A percentile compares a stretch with the other conserved stretches of the same genome.
phyloP scores from a whole-genome alignment of 1,140 invertebrate species.

The Cyphomyrmex costatus region DNA sequence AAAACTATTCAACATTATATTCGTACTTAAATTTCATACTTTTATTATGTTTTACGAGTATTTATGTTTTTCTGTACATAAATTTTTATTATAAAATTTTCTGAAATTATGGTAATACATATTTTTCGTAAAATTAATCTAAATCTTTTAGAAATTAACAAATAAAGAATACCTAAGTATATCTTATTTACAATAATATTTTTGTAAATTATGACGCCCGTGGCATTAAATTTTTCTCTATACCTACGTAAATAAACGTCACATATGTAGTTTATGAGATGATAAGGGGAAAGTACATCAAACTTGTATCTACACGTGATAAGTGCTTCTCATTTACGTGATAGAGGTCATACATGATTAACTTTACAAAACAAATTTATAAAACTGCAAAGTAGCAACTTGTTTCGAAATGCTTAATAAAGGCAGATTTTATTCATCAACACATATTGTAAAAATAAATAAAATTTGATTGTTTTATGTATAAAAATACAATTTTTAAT shows the following conservation, averaged over 20 bases:
- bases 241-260: slow-evolving; percentile 33
- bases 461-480: background rate
- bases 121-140: no score
- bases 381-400: background rate
- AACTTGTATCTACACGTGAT: slow-evolving; percentile 37
- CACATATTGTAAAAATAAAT: background rate
- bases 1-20: background rate
- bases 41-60: slow-evolving; percentile 1
- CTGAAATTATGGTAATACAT: background rate
- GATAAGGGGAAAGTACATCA: slow-evolving; percentile 36
- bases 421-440: background rate
- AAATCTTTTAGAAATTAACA: background rate
- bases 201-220: background rate
- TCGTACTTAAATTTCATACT: background rate
- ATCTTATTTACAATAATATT: slow-evolving; percentile 6
- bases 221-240: slow-evolving; percentile 10
- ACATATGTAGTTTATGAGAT: slow-evolving; percentile 26
- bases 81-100: background rate
- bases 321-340: slow-evolving; percentile 7
- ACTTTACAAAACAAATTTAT: slow-evolving; percentile 37
- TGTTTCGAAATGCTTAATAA: background rate
- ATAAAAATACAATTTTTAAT: background rate
- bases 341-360: slow-evolving; percentile 39
- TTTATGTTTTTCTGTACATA: background rate
- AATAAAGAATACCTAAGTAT: slow-evolving; percentile 9